Percentiles rank a stretch among this genome's conserved stretches.
Evolutionary conservation across 2,797 vertebrate species (phyloP).

Genomic region (Acridotheres tristis): DNA sequence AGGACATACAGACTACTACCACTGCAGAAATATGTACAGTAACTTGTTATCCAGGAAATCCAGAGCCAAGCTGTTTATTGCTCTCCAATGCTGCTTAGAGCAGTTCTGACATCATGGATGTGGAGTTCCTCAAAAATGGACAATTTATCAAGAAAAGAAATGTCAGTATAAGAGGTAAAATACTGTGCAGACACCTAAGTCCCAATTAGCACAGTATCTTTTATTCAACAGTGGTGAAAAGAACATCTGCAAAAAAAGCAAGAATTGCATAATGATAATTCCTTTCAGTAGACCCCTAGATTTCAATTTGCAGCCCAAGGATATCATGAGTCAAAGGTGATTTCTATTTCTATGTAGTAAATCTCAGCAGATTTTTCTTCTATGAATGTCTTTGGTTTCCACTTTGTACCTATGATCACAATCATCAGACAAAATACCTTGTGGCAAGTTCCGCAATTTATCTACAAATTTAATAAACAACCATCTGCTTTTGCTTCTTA

Average conservation of each 20-base stretch:
- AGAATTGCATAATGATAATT: background rate
- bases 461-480: background rate
- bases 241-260: background rate
- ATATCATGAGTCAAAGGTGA: background rate
- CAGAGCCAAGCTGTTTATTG: background rate
- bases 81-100: background rate
- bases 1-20: background rate
- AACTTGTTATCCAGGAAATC: background rate
- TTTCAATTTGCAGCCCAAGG: background rate
- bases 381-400: background rate
- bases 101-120: background rate
- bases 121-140: background rate
- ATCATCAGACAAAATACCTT: background rate
- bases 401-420: background rate
- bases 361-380: background rate
- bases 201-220: background rate
- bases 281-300: background rate
- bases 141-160: background rate
- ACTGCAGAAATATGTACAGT: rapidly evolving
- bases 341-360: background rate
- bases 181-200: background rate
- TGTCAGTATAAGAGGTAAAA: background rate
- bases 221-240: background rate
- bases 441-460: background rate
- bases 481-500: background rate